Evolutionary conservation across 1,140 invertebrate genomes (phyloP).

Genomic region (Lamellibrachia luymesi): DNA sequence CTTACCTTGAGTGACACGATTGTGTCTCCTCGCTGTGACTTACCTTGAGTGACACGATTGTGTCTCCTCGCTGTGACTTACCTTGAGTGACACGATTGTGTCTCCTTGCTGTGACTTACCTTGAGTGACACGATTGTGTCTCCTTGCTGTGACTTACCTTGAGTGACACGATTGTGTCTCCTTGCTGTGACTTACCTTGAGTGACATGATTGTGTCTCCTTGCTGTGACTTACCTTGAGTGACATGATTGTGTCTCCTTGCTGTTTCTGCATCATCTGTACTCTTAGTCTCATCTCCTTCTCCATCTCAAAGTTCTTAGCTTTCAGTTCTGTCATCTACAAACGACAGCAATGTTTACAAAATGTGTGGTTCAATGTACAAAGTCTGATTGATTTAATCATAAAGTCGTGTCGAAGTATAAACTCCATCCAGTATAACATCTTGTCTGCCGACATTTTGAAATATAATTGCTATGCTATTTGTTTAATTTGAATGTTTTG

Average conservation of each 20-base stretch:
- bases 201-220: background rate
- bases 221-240: background rate
- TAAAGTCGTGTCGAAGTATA: too few relatives aligned
- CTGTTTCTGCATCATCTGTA: slow-evolving; percentile 75
- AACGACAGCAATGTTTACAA: slow-evolving; percentile 27
- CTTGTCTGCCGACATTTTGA: too few relatives aligned
- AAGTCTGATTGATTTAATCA: too few relatives aligned
- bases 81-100: background rate
- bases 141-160: background rate
- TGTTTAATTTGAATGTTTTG: too few relatives aligned
- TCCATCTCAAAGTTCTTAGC: slow-evolving; percentile 86
- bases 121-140: background rate
- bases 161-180: background rate
- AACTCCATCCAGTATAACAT: too few relatives aligned
- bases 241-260: background rate
- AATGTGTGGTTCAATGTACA: too few relatives aligned
- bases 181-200: background rate
- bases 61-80: background rate
- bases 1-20: background rate
- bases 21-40: background rate
- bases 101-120: background rate
- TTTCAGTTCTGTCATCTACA: slow-evolving; percentile 88
- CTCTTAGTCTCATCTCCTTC: slow-evolving; percentile 78
- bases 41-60: background rate
- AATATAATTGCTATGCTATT: too few relatives aligned